Percentiles rank a stretch among this genome's conserved stretches.
Evolutionary conservation across 2,888 invertebrate genomes (phyloP).

Genomic region (Argyresthia goedartella): DNA sequence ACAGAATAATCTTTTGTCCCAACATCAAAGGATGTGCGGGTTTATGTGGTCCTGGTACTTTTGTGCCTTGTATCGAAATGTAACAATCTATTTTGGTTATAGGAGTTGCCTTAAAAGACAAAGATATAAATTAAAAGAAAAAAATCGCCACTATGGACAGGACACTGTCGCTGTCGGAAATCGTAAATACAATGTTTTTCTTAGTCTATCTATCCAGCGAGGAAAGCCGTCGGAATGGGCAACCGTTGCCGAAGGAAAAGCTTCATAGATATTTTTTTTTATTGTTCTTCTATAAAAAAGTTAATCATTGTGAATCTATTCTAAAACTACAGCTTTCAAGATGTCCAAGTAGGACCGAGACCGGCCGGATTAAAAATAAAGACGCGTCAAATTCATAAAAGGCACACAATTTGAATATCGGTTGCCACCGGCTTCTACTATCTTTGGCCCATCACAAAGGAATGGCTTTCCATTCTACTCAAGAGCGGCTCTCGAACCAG

Average conservation of each 20-base stretch:
- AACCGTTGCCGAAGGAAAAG: no score
- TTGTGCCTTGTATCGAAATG: not conserved
- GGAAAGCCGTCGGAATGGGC: no score
- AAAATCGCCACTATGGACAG: no score
- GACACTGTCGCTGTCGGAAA: no score
- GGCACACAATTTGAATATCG: conserved; percentile 7
- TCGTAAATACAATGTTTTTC: no score
- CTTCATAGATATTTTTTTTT: no score
- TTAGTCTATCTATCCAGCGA: no score
- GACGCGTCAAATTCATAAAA: not conserved
- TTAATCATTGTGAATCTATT: not conserved
- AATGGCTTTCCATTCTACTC: not conserved
- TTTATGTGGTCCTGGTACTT: not conserved
- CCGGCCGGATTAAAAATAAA: not conserved
- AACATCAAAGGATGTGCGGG: not conserved
- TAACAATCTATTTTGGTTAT: not conserved
- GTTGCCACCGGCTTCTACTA: conserved; percentile 6
- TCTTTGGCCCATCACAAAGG: conserved; percentile 5
- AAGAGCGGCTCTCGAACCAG: conserved; percentile 32
- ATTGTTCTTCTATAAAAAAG: not conserved
- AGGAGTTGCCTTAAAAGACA: no score
- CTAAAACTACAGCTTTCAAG: not conserved
- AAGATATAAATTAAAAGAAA: no score
- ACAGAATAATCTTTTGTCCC: not conserved
- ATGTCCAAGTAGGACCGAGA: not conserved